A percentile compares a stretch with the other conserved stretches of the same genome.
Evolutionary conservation across 1,140 invertebrate species (phyloP).

Genomic region (Diachasma alloeum): DNA sequence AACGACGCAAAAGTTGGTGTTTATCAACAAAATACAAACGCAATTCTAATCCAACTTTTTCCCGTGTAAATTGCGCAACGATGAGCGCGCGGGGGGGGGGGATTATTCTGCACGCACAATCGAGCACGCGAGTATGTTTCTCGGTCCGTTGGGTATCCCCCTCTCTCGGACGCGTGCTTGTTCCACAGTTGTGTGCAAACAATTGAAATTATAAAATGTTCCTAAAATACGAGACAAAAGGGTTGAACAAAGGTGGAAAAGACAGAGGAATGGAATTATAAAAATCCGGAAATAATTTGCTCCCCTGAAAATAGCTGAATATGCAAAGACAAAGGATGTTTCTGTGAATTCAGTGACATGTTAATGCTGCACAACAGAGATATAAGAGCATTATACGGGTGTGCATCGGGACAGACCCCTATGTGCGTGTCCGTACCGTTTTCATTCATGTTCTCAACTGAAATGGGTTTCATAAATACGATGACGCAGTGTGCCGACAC

Average conservation of each 20-base stretch:
- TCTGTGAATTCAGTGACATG: not conserved
- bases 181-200: not conserved
- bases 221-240: not conserved
- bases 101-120: too few relatives aligned
- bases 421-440: not conserved
- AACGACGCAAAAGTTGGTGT: not conserved
- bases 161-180: not conserved
- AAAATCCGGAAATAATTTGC: not conserved
- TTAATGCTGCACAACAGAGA: not conserved
- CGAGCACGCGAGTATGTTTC: not conserved
- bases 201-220: not conserved
- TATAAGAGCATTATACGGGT: not conserved
- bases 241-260: not conserved
- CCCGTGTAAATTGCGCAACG: not conserved
- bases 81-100: too few relatives aligned
- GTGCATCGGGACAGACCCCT: not conserved
- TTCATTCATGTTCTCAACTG: not conserved
- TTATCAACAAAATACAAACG: not conserved
- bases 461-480: not conserved
- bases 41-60: not conserved
- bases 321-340: not conserved
- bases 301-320: not conserved
- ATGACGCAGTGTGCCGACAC: not conserved
- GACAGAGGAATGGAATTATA: not conserved
- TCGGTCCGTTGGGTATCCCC: not conserved